Evolutionary conservation across 2,888 invertebrate species (phyloP), one percentile per base, ranked within the genome.

Genomic region (Rhingia rostrata): DNA sequence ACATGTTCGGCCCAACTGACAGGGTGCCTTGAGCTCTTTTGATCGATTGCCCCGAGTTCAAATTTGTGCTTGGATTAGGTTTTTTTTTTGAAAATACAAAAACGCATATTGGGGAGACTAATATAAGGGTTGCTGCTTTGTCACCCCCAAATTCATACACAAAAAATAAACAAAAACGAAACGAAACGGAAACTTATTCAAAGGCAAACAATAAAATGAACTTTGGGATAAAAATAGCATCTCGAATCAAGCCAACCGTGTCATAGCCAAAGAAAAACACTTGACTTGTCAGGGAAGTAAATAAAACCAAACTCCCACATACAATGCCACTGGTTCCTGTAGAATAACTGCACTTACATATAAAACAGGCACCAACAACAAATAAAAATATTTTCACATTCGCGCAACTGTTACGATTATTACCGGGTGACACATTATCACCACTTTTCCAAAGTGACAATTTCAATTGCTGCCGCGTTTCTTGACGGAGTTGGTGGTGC

Each of bases 391-490:
- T 2, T 22, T n/a, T 22, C 58, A 64, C 63, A 75, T 75, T 66
- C 54, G 82, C 63, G 58, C 83, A 78, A 83, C 54, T 79, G 73
- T 78, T 74, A 83, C 83, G 74, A 60, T 74, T 84, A 84, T 74
- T 79, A 69, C 70, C 64, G 53, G 80, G 74, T 80, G 74, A 84
- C 79, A 84, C 84, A 84, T 79, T 75, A 84, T 84, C 84, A 66
- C 74, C 74, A 66, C 69, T 80, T 80, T 80, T 80, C 80, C 74
- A 60, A 22, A 84, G 80, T 80, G 84, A 80, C 84, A 84, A 66
- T 70, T 80, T 80, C 84, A 79, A 84, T 84, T 75, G 84, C 73
- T 69, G 74, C 78, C 78, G 67, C 49, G 64, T 81, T 78, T 70
- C 14, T 12, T 33, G 43, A 7, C 10, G 41, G 49, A 41, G 37